Conservation (phyloP, 1,140 invertebrate genomes). For the Rhagoletis pomonella region DNA sequence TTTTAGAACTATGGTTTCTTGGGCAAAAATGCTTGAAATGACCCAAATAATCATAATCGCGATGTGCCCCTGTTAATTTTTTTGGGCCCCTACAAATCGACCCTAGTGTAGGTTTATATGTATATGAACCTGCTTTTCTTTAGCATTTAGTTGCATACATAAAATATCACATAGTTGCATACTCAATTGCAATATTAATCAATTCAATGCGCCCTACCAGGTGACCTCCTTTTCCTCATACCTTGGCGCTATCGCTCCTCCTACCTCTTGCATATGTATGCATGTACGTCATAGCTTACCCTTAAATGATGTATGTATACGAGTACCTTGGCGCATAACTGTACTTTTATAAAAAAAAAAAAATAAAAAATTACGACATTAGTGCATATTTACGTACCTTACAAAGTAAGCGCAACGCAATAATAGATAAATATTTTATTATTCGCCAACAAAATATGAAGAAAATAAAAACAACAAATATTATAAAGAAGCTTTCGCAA, state of each 20-base stretch:
- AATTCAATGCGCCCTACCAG: background rate
- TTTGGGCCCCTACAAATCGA: no score
- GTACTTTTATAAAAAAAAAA: constrained; percentile 32
- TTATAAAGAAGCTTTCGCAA: background rate
- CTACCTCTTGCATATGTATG: no score
- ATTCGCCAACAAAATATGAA: background rate
- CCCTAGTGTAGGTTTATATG: no score
- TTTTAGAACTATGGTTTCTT: no score
- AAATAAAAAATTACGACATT: constrained; percentile 8
- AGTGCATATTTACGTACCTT: constrained; percentile 5
- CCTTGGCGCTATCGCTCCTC: background rate
- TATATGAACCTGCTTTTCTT: no score
- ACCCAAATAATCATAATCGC: no score
- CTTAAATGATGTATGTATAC: background rate
- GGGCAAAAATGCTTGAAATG: no score
- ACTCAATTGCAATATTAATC: background rate
- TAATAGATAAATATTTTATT: constrained; percentile 41
- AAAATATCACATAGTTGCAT: background rate
- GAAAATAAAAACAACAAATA: background rate
- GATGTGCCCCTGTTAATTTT: no score
- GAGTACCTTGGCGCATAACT: background rate
- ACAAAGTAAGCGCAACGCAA: constrained; percentile 21
- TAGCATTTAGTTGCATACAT: no score
- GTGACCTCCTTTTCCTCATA: constrained; percentile 10
- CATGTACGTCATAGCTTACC: background rate